These are phyloP conservation scores for Sylvilagus bachmani DNA, from an alignment of 2,113 vertebrate species.

Conservation along the genomic window DNA sequence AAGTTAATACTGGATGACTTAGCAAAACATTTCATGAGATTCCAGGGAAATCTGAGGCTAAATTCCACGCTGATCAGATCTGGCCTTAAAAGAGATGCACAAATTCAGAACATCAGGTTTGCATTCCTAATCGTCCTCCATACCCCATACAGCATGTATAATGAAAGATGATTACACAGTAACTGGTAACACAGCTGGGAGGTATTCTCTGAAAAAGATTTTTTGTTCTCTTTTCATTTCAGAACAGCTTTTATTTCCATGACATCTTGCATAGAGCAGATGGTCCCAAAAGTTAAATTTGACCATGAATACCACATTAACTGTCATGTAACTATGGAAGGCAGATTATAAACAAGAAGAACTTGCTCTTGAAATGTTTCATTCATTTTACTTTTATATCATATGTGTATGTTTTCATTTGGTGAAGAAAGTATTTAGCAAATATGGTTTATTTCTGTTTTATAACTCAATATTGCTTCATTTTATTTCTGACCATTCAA, in stretches of 20 bases:
- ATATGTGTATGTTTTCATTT: slow-evolving; percentile 55
- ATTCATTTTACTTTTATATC: slow-evolving; percentile 53
- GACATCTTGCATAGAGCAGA: slow-evolving; percentile 77
- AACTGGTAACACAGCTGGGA: slow-evolving; percentile 70
- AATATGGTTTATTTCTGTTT: slow-evolving; percentile 64
- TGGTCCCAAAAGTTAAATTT: slow-evolving; percentile 75
- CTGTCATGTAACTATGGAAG: not conserved
- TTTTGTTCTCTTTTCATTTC: slow-evolving; percentile 64
- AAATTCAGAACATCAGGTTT: slow-evolving; percentile 68
- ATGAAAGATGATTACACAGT: slow-evolving; percentile 79
- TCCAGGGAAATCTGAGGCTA: not conserved
- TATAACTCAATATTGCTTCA: slow-evolving; percentile 40
- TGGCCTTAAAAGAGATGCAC: slow-evolving; percentile 20
- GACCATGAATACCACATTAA: slow-evolving; percentile 68
- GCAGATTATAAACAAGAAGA: slow-evolving; percentile 50
- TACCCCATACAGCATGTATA: slow-evolving; percentile 61
- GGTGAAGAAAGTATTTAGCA: slow-evolving; percentile 21
- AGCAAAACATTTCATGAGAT: slow-evolving; percentile 27
- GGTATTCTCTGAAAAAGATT: slow-evolving; percentile 59
- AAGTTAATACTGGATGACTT: slow-evolving; percentile 43
- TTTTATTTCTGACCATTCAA: slow-evolving; percentile 59
- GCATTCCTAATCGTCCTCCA: slow-evolving; percentile 77
- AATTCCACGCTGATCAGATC: slow-evolving; percentile 51
- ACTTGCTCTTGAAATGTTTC: slow-evolving; percentile 23
- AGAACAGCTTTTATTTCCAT: slow-evolving; percentile 75